Conservation (phyloP, 2,797 vertebrate species). For the Chiloscyllium punctatum region DNA sequence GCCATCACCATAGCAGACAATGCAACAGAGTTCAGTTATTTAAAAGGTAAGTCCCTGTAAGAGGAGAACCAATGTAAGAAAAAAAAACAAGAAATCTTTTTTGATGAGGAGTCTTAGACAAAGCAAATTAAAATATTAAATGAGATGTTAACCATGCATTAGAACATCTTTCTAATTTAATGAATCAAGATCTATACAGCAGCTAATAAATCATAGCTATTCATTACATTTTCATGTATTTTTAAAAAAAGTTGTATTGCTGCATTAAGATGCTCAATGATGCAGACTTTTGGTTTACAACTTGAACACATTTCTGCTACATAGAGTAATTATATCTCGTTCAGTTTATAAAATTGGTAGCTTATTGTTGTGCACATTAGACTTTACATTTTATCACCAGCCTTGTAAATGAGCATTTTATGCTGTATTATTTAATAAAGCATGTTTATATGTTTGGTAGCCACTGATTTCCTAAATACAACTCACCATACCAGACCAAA, state of each 20-base stretch:
- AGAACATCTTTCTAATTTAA: background rate
- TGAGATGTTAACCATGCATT: background rate
- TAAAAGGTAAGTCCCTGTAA: background rate
- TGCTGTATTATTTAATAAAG: background rate
- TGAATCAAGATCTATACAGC: background rate
- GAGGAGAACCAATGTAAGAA: background rate
- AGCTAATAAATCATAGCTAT: background rate
- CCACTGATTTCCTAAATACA: background rate
- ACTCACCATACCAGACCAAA: background rate
- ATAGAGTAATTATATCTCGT: background rate
- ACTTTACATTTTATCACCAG: background rate
- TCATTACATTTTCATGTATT: background rate
- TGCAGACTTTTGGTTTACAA: background rate
- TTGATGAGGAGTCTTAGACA: background rate
- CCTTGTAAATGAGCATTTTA: background rate
- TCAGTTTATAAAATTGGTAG: background rate
- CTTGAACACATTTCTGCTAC: background rate
- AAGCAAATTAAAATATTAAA: background rate
- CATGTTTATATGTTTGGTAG: background rate
- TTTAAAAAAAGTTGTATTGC: background rate
- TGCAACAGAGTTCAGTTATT: background rate
- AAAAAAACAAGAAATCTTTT: background rate
- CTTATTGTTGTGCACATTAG: background rate
- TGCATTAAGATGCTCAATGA: background rate
- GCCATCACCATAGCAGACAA: slow-evolving; percentile 21